Percentiles rank a stretch among this genome's conserved stretches.
phyloP scores from a whole-genome alignment of 2,113 vertebrate genomes.

The Pelusios castaneus region DNA sequence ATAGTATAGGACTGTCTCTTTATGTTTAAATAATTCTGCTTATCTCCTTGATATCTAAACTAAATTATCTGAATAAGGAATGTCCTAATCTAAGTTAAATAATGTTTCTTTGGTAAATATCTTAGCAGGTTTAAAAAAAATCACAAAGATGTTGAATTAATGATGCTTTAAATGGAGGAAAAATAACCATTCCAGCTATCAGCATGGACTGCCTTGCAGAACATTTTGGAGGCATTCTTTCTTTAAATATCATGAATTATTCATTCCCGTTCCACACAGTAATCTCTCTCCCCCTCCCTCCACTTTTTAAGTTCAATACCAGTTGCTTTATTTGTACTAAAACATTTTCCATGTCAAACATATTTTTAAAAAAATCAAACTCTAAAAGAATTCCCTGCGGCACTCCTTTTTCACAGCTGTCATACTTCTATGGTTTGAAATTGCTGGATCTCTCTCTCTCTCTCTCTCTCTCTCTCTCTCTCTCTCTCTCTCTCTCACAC shows the following conservation, averaged over 20 bases:
- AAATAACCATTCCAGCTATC: conserved; percentile 79
- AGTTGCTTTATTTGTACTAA: conserved; percentile 97
- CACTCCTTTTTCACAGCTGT: conserved; percentile 95
- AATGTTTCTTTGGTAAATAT: conserved; percentile 69
- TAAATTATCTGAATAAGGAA: conserved; percentile 79
- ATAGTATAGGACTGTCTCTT: conserved; percentile 59
- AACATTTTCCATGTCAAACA: conserved; percentile 95
- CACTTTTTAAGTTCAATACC: conserved; percentile 90
- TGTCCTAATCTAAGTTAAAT: conserved; percentile 77
- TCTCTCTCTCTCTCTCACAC: conserved; percentile 44
- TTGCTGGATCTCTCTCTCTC: conserved; percentile 39
- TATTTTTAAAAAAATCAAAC: conserved; percentile 84
- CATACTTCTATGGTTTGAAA: conserved; percentile 91
- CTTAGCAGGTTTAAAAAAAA: conserved; percentile 66
- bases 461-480: too few species aligned
- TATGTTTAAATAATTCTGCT: conserved; percentile 75
- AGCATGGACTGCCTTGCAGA: conserved; percentile 78
- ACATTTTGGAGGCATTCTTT: conserved; percentile 84
- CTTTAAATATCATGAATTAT: conserved; percentile 96
- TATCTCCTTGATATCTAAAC: conserved; percentile 71
- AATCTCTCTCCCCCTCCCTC: conserved; percentile 73
- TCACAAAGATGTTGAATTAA: conserved; percentile 78
- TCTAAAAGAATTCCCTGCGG: conserved; percentile 89
- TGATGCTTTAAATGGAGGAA: conserved; percentile 78
- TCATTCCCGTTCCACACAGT: conserved; percentile 83